Evolutionary conservation across 2,113 vertebrate genomes (phyloP).

Genomic region (Tragelaphus buxtoni): DNA sequence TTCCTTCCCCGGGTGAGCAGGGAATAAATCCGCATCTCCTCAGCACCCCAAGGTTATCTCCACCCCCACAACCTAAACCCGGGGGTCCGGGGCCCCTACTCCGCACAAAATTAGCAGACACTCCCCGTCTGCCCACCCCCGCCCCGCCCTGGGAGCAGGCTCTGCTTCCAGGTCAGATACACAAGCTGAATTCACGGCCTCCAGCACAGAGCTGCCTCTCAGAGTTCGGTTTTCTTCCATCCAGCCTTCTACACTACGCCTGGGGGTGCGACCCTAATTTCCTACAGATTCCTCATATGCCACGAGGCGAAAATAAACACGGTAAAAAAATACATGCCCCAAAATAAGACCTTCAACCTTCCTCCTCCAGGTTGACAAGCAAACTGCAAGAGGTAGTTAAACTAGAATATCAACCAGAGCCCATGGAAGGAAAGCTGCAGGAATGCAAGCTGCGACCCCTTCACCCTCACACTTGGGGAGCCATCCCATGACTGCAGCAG

Average conservation of each 20-base stretch:
- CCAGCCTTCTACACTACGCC: neutral
- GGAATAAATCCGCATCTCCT: neutral
- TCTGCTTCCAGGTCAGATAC: neutral
- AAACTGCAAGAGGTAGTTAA: neutral
- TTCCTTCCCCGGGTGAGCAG: neutral
- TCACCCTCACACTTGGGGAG: rapidly evolving
- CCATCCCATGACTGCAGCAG: neutral
- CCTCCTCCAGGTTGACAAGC: constrained; percentile 6
- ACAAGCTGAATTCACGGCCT: neutral
- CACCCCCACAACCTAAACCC: neutral
- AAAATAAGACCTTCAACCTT: neutral
- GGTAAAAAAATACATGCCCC: neutral
- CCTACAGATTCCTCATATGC: neutral
- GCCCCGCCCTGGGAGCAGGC: neutral
- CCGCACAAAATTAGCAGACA: neutral
- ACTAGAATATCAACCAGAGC: neutral
- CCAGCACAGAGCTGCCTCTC: neutral
- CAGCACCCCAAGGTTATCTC: neutral
- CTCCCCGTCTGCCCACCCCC: rapidly evolving
- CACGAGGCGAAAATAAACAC: neutral
- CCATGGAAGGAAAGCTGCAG: neutral
- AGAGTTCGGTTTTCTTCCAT: neutral
- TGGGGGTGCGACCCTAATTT: neutral
- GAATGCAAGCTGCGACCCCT: neutral
- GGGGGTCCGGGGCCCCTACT: neutral